Percentiles rank a stretch among this genome's conserved stretches.
phyloP scores from a whole-genome alignment of 2,797 vertebrate species.

The Peromyscus nudipes region DNA sequence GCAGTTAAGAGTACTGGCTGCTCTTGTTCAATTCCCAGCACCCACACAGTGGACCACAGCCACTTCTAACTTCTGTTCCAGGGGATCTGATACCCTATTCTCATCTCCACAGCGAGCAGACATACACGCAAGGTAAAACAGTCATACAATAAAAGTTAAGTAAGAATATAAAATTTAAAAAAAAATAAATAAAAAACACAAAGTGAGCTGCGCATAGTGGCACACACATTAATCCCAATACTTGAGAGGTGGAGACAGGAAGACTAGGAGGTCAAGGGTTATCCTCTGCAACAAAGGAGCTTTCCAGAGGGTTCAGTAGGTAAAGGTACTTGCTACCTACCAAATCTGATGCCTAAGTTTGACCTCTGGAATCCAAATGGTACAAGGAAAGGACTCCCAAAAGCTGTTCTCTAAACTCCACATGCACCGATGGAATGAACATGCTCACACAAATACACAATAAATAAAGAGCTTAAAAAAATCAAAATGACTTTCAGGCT shows the following conservation, averaged over 20 bases:
- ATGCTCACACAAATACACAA: background rate
- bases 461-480: background rate
- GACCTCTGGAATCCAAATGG: background rate
- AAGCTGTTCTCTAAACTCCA: background rate
- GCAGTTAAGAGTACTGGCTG: no score
- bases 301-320: background rate
- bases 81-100: background rate
- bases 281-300: background rate
- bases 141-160: background rate
- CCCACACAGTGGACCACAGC: background rate
- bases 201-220: background rate
- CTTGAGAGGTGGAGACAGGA: background rate
- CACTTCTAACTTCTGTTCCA: background rate
- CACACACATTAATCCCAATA: background rate
- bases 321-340: background rate
- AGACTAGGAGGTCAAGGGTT: background rate
- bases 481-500: background rate
- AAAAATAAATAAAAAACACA: background rate
- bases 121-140: background rate
- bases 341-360: background rate
- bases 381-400: background rate
- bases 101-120: background rate
- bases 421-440: background rate
- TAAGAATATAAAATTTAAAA: background rate
- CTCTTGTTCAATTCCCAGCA: no score